phyloP scores from a whole-genome alignment of 2,797 vertebrate genomes.

The Darevskia mixta region DNA sequence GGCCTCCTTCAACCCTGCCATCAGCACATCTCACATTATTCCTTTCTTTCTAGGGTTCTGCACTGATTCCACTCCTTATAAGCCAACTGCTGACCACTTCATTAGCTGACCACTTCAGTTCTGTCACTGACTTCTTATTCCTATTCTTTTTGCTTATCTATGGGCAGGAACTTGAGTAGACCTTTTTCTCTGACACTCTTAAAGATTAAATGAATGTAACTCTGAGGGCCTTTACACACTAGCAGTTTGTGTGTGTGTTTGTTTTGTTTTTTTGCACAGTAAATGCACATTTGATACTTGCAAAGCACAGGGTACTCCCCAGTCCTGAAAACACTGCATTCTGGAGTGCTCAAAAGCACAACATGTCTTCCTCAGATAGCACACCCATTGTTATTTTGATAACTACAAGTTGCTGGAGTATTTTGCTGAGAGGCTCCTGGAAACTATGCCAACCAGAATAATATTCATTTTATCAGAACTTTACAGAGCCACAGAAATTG shows the following conservation, averaged over 20 bases:
- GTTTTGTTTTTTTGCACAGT: background rate
- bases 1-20: background rate
- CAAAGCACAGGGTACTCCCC: background rate
- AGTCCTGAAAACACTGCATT: background rate
- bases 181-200: background rate
- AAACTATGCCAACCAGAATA: background rate
- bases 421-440: background rate
- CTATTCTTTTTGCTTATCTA: background rate
- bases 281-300: background rate
- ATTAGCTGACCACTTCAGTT: background rate
- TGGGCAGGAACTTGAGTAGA: background rate
- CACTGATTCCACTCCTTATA: background rate
- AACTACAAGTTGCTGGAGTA: background rate
- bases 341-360: background rate
- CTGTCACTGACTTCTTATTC: background rate
- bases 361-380: background rate
- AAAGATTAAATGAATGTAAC: background rate
- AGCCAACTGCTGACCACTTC: background rate
- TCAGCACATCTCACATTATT: background rate
- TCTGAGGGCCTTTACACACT: too few species aligned
- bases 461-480: background rate
- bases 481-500: background rate
- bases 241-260: background rate
- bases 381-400: background rate
- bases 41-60: constrained; percentile 8